Conservation (phyloP, 2,113 vertebrate species). For the Nematolebias whitei region DNA sequence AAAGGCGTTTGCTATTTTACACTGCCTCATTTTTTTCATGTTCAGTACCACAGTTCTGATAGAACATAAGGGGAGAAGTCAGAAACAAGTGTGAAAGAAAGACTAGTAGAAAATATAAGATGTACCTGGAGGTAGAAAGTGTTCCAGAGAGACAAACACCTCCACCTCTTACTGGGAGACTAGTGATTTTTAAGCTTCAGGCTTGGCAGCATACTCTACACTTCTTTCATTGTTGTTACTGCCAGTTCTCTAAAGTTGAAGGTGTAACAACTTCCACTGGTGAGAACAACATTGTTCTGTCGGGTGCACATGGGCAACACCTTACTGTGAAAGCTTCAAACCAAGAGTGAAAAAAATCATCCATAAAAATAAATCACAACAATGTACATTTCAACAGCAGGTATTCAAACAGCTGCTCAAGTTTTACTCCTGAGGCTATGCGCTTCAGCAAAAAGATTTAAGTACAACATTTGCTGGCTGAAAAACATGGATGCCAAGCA, state of each 20-base stretch:
- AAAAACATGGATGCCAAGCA: not conserved
- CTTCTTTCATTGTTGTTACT: conserved; percentile 56
- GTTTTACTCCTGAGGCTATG: conserved; percentile 1
- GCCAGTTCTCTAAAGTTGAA: conserved; percentile 59
- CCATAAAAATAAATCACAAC: not conserved
- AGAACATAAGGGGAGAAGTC: not conserved
- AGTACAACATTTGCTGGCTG: not conserved
- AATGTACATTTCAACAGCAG: conserved; percentile 1
- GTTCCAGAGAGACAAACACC: not conserved
- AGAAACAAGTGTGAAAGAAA: conserved; percentile 8
- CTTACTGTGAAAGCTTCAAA: conserved; percentile 37
- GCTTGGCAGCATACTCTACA: conserved; percentile 53
- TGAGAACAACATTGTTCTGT: conserved; percentile 52
- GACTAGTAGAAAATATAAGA: conserved; percentile 33
- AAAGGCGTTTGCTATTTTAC: conserved; percentile 7
- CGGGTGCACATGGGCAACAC: conserved; percentile 33
- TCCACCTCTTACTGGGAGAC: conserved; percentile 42
- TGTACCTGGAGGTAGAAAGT: conserved; percentile 41
- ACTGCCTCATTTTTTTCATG: not conserved
- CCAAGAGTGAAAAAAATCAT: conserved; percentile 26
- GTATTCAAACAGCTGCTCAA: not conserved
- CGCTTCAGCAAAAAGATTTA: not conserved
- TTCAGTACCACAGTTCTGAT: conserved; percentile 4
- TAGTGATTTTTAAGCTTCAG: conserved; percentile 26
- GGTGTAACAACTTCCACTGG: conserved; percentile 60